phyloP scores from a whole-genome alignment of 2,113 vertebrate genomes.

The Anarhynchus alexandrinus region DNA sequence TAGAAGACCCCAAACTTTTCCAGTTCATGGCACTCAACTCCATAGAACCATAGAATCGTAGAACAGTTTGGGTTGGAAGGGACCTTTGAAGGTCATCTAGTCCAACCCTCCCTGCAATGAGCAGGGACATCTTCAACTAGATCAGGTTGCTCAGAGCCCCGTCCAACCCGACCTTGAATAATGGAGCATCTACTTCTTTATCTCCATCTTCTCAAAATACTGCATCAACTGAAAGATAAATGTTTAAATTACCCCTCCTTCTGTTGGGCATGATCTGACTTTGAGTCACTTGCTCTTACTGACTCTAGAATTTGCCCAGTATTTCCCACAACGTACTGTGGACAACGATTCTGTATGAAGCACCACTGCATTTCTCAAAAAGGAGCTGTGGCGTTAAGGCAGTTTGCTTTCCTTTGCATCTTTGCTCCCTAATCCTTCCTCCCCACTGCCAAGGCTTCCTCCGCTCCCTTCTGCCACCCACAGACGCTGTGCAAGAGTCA shows the following conservation, averaged over 20 bases:
- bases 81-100: neutral
- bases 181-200: neutral
- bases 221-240: neutral
- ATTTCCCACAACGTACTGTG: neutral
- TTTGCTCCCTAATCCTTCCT: neutral
- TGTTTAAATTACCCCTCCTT: neutral
- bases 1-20: neutral
- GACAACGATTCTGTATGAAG: neutral
- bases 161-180: neutral
- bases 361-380: neutral
- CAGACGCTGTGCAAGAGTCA: accelerated
- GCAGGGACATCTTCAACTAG: neutral
- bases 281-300: neutral
- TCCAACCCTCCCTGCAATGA: neutral
- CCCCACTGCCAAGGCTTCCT: neutral
- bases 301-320: neutral
- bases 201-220: neutral
- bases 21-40: neutral
- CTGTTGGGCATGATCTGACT: neutral
- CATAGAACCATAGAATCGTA: neutral
- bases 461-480: neutral
- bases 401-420: neutral
- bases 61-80: neutral
- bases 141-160: neutral
- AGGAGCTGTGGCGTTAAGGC: neutral